These are phyloP conservation scores for Limonius californicus DNA, from an alignment of 1,140 invertebrate species.

Conservation along the genomic window DNA sequence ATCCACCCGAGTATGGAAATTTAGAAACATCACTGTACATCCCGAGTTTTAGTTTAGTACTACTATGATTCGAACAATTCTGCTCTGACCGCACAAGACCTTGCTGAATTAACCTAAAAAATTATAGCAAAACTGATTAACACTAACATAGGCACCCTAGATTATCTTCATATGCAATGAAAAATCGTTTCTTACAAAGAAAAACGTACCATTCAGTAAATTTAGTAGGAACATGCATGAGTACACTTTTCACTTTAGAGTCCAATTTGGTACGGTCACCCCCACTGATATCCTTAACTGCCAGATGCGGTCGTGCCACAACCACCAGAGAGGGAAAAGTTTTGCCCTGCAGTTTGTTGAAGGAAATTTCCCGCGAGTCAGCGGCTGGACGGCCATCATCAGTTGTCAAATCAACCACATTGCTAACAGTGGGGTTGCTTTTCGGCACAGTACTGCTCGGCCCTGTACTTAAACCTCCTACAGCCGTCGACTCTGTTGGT, in stretches of 20 bases:
- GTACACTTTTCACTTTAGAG: constrained; percentile 72
- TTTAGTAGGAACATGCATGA: constrained; percentile 73
- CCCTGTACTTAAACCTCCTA: constrained; percentile 35
- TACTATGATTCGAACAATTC: constrained; percentile 62
- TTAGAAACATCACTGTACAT: constrained; percentile 81
- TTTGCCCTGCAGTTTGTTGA: constrained; percentile 75
- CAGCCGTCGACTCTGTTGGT: constrained; percentile 43
- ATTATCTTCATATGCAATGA: too few species aligned
- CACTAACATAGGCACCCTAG: too few species aligned
- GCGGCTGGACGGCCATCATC: constrained; percentile 56
- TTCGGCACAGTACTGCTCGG: neutral
- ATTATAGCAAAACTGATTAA: too few species aligned
- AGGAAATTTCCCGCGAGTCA: constrained; percentile 67
- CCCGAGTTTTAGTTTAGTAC: constrained; percentile 67
- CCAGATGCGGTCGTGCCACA: constrained; percentile 70
- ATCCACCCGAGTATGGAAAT: constrained; percentile 81
- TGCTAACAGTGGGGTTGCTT: neutral
- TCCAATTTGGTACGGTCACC: constrained; percentile 58
- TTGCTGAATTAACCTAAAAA: constrained; percentile 67
- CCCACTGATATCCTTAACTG: constrained; percentile 57
- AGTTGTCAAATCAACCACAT: constrained; percentile 57
- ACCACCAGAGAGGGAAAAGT: constrained; percentile 82
- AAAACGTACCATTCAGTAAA: constrained; percentile 72
- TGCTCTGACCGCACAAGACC: constrained; percentile 75
- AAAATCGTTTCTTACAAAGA: too few species aligned